phyloP scores from a whole-genome alignment of 2,113 vertebrate species.

The Salminus brasiliensis region DNA sequence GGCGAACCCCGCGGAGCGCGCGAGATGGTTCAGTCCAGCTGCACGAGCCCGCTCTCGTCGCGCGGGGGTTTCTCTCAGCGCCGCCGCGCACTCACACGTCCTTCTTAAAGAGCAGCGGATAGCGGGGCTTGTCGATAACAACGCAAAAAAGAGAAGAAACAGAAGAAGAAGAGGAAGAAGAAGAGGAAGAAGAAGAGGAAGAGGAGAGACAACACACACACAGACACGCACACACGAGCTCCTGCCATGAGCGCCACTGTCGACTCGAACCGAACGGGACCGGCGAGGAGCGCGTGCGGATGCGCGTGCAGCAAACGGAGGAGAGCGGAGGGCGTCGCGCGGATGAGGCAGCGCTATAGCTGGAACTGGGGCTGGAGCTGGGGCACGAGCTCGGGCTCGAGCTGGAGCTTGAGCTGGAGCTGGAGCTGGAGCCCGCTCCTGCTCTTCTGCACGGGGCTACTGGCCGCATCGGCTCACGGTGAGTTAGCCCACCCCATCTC shows the following conservation, averaged over 20 bases:
- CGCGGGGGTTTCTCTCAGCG: slow-evolving; percentile 86
- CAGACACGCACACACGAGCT: background rate
- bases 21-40: slow-evolving; percentile 94
- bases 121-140: slow-evolving; percentile 63
- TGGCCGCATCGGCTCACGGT: slow-evolving; percentile 86
- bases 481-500: slow-evolving; percentile 69
- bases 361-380: background rate
- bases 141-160: background rate
- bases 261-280: slow-evolving; percentile 75
- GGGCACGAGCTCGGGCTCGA: background rate
- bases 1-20: slow-evolving; percentile 75
- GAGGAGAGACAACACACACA: background rate
- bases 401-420: background rate
- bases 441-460: slow-evolving; percentile 87
- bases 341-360: slow-evolving; percentile 69
- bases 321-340: slow-evolving; percentile 78
- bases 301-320: slow-evolving; percentile 65
- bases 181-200: background rate
- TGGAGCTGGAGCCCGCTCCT: slow-evolving; percentile 87
- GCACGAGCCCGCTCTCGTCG: slow-evolving; percentile 87
- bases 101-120: slow-evolving; percentile 75
- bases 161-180: background rate
- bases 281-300: slow-evolving; percentile 77
- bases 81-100: slow-evolving; percentile 81
- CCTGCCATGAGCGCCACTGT: slow-evolving; percentile 83